phyloP scores from a whole-genome alignment of 2,797 vertebrate genomes.

The Lagorchestes hirsutus region DNA sequence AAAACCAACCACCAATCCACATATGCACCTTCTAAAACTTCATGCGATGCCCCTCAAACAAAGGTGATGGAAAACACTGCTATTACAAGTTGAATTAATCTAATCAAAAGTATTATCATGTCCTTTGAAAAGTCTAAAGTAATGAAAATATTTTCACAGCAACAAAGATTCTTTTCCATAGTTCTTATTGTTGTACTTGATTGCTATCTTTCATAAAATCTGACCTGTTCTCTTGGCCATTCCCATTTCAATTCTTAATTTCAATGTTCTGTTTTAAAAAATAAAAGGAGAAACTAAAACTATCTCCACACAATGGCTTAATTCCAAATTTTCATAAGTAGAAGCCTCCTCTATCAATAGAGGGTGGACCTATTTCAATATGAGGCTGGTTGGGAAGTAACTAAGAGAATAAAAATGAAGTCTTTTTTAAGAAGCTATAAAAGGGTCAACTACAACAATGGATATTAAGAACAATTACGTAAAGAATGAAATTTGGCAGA shows the following conservation, averaged over 20 bases:
- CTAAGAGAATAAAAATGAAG: background rate
- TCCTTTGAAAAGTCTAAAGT: background rate
- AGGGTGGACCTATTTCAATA: background rate
- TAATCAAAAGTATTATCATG: background rate
- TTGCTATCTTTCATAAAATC: background rate
- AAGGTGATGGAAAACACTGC: background rate
- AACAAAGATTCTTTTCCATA: background rate
- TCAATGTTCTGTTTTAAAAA: background rate
- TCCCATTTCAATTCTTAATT: background rate
- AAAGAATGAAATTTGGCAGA: background rate
- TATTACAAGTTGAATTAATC: background rate
- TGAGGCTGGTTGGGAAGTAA: background rate
- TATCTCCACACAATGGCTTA: background rate
- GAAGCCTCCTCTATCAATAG: background rate
- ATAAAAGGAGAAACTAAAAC: background rate
- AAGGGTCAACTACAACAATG: background rate
- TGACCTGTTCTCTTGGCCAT: background rate
- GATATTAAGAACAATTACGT: background rate
- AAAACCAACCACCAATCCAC: background rate
- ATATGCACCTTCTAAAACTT: background rate
- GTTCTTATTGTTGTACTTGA: background rate
- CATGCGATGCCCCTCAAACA: background rate
- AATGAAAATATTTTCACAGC: background rate
- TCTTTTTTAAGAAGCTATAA: background rate
- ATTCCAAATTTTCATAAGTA: background rate